Evolutionary conservation across 2,888 invertebrate genomes (phyloP), one percentile per base, ranked within the genome.

Genomic region (Lypha dubia): DNA sequence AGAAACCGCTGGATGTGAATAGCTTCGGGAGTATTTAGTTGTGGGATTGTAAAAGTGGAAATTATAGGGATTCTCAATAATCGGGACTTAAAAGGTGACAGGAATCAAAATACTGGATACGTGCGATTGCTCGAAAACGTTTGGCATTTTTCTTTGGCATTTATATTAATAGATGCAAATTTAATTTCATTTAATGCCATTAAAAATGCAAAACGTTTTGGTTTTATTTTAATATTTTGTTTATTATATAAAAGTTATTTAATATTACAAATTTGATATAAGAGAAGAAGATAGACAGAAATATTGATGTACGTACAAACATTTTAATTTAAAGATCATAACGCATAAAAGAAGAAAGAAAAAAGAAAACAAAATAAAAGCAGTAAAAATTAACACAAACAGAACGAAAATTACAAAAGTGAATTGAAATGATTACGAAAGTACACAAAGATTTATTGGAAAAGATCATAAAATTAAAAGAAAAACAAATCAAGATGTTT

Each of bases 71-170:
- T 87, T 90, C 63, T 82, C 49, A 82, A 15, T 82, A 82, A 32
- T 76, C 75, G 56, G 81, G 81, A 82, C 63, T 82, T 65, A 82
- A 60, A 11, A 90, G 90, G 90, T 82, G 89, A 82, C 90, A 89
- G 90, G 90, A 89, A 88, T 90, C 90, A 88, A 90, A 90, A 88
- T 90, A 90, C 84, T 90, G 90, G 90, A 90, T 90, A 88, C 90
- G 90, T 90, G 90, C 90, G 90, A 90, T 90, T 89, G 90, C 90
- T 90, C 90, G 90, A 90, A 89, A 90, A 89, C 90, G 90, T 90
- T 90, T 90, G 86, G 90, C 90, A 89, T 90, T 90, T 90, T 90
- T 90, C 90, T 90, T 90, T 90, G 90, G 89, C 90, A 90, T 90
- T 89, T 46, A 89, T 87, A 86, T 81, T 35, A 15, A 17, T 41